Evolutionary conservation across 2,888 invertebrate genomes (phyloP).

Genomic region (Tiliacea citrago): DNA sequence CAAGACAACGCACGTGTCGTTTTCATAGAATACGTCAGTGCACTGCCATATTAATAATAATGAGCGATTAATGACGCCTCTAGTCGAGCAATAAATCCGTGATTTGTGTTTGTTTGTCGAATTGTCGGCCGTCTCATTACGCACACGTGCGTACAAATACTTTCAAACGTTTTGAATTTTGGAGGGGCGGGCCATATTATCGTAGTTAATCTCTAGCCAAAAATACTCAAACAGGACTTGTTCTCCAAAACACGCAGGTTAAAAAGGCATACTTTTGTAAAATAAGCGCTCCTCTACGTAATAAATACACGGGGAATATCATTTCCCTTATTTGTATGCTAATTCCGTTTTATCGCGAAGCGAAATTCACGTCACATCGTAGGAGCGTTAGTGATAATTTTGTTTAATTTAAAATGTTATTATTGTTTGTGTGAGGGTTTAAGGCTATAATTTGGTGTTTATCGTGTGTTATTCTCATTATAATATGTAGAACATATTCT

Average conservation of each 20-base stretch:
- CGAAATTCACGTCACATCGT: conserved; percentile 54
- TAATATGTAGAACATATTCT: conserved; percentile 4
- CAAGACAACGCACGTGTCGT: no score
- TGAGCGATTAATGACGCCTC: no score
- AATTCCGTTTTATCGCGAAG: conserved; percentile 72
- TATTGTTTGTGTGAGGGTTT: conserved; percentile 11
- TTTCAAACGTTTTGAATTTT: no score
- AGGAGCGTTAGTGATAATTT: conserved; percentile 54
- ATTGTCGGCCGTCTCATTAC: no score
- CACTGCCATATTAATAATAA: no score
- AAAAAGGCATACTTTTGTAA: conserved; percentile 33
- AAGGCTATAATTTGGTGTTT: conserved; percentile 25
- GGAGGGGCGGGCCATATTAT: no score
- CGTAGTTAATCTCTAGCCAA: no score
- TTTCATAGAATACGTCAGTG: no score
- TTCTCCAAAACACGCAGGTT: background rate
- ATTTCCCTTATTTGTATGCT: conserved; percentile 75
- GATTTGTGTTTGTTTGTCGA: no score
- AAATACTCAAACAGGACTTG: conserved; percentile 4
- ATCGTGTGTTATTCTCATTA: conserved; percentile 17
- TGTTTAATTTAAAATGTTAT: conserved; percentile 56
- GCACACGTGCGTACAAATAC: no score
- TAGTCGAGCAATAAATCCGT: no score
- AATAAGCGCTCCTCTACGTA: conserved; percentile 35
- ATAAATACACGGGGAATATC: conserved; percentile 68